phyloP scores from a whole-genome alignment of 2,113 vertebrate species.

The Pangasianodon gigas region DNA sequence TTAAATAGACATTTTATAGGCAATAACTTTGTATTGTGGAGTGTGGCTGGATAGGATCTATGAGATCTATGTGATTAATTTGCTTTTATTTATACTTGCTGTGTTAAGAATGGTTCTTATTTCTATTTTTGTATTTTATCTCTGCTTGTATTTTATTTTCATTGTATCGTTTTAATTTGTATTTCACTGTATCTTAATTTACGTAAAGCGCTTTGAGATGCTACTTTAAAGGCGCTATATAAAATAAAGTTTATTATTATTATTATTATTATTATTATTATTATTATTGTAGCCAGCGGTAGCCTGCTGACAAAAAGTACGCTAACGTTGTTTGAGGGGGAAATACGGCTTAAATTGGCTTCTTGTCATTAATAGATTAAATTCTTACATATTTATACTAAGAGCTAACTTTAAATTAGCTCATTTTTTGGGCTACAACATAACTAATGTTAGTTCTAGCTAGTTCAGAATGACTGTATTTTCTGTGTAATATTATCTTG shows the following conservation, averaged over 20 bases:
- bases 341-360: background rate
- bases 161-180: no score
- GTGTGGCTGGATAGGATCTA: background rate
- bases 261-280: no score
- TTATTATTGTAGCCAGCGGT: background rate
- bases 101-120: no score
- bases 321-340: background rate
- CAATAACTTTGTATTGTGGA: background rate
- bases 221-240: no score
- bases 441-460: background rate
- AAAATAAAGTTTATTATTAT: no score
- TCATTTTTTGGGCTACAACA: background rate
- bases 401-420: background rate
- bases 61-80: no score
- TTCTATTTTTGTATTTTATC: no score
- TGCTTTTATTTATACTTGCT: no score
- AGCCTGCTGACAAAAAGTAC: background rate
- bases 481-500: background rate
- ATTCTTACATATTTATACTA: background rate
- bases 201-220: no score
- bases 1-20: background rate
- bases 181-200: no score
- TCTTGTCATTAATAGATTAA: background rate
- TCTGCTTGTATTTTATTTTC: no score
- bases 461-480: background rate